phyloP scores from a whole-genome alignment of 1,140 invertebrate species.

The Rhizoglyphus robini region DNA sequence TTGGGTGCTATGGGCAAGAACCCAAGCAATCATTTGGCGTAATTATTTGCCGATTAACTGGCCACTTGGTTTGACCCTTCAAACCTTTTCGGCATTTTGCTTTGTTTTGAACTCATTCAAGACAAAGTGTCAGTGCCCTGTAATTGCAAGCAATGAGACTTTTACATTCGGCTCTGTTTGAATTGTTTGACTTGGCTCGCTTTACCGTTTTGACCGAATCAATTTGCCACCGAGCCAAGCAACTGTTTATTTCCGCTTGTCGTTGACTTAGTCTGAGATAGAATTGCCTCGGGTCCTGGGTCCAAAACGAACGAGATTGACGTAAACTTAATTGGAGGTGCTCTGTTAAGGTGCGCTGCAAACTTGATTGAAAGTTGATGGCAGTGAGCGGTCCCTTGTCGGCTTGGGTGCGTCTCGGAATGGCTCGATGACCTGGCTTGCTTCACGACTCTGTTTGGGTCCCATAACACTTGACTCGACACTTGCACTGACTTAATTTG shows the following conservation, averaged over 20 bases:
- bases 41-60: conserved; percentile 2
- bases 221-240: not conserved
- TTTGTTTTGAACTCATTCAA: not conserved
- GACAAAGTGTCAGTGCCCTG: not conserved
- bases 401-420: conserved; percentile 7
- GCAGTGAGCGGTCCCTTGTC: not conserved
- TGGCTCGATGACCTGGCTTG: too few relatives aligned
- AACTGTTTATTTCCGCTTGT: not conserved
- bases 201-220: not conserved
- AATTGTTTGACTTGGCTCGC: not conserved
- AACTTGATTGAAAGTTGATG: not conserved
- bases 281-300: not conserved
- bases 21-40: not conserved
- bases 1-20: conserved; percentile 2
- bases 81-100: conserved; percentile 3
- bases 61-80: not conserved
- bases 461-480: too few relatives aligned
- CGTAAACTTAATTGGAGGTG: conserved; percentile 10
- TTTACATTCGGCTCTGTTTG: too few relatives aligned
- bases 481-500: too few relatives aligned
- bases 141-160: not conserved
- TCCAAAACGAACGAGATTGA: conserved; percentile 5
- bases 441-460: too few relatives aligned
- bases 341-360: not conserved
- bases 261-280: not conserved